Base-by-base conservation (phyloP, 2,797 vertebrate genomes). In the Argyrosomus regius region DNA sequence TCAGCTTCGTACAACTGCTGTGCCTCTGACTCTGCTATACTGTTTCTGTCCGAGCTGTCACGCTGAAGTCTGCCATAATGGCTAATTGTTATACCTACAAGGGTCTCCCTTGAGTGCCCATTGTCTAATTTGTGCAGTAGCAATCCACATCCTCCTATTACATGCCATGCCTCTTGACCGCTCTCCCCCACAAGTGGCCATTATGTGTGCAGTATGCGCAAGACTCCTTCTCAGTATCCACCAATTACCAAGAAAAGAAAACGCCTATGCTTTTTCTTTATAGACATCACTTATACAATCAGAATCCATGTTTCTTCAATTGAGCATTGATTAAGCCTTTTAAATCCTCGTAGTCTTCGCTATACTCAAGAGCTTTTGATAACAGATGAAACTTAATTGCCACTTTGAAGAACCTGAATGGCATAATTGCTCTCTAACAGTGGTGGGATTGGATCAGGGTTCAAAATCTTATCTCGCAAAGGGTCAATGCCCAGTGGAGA, bases 121-220 rank as follows among this genome's bases (percentile, higher is more conserved):
- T 72, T 66, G 66, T 77, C 54, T 63, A 35, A 84, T 82, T 73
- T 85, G 54, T 57, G 60, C 52, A 48, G 43, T 64, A 7, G 69
- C n/a, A 81, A 53, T 73, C 41, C 54, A 54, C 41, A 67, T 71
- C 60, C 54, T 58, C 74, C 45, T 46, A 69, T 79, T 77, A 69
- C 31, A 24, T 48, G 64, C 31, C 24, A 13, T 53, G 53, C 60
- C 62, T 80, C 50, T 84, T 84, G 56, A 76, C 72, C 16, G 2
- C 77, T 70, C 41, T 61, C 46, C 18, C 24, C 35, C 28, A 59
- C 71, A 82, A 81, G 72, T 76, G 41, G 68, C 50, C 62, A 61
- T 86, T 77, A 81, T 70, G 22, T 75, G 50, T 72, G 60, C 68
- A 48, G n/a, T 35, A 24, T 62, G 50, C n/a, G 26, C 7, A 43